Base-by-base conservation (phyloP, 2,113 vertebrate species). In the Penelope pileata region DNA sequence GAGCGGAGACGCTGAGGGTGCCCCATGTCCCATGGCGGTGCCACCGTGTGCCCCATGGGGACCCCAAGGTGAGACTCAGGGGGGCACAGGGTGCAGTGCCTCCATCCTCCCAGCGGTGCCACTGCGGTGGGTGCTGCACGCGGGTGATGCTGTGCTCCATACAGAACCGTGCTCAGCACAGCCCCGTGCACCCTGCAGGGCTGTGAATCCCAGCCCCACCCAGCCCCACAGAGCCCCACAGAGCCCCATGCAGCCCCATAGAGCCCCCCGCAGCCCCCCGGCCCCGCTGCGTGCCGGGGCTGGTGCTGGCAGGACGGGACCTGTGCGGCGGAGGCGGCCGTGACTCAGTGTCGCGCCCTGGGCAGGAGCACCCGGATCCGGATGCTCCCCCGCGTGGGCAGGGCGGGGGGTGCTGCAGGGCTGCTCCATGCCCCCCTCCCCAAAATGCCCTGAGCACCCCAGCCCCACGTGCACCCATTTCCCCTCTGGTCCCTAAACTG, bases 221-320 rank as follows among this genome's bases (percentile, higher is more conserved):
- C 13, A 19, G n/a, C n/a, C n/a, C n/a, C n/a, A n/a, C n/a, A n/a
- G n/a, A n/a, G n/a, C n/a, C 78, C 8, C 67, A 30, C 72, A 36
- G 9, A 34, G 62, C 78, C 84, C 83, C 69, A 26, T 82, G 53
- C 13, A 19, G n/a, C n/a, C n/a, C n/a, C n/a, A n/a, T n/a, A n/a
- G n/a, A n/a, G n/a, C n/a, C 78, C 8, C 67, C 30, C 72, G 32
- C 12, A 34, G 62, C 78, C 84, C 83, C 69, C 21, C 89, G 53
- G 18, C 53, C 42, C 43, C 90, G 27, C 12, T 43, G 76, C 62
- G 54, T 86, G 91, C 73, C 30, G 79, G 79, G 79, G 58, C n/a
- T 14, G 58, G 29, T 10, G 53, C 29, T 7, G 43, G 43, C 91
- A 92, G 67, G 91, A 92, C 48, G 67, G 88, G 86, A 83, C 91